Base-by-base conservation (phyloP, 2,888 invertebrate genomes). In the Dione vanillae region DNA sequence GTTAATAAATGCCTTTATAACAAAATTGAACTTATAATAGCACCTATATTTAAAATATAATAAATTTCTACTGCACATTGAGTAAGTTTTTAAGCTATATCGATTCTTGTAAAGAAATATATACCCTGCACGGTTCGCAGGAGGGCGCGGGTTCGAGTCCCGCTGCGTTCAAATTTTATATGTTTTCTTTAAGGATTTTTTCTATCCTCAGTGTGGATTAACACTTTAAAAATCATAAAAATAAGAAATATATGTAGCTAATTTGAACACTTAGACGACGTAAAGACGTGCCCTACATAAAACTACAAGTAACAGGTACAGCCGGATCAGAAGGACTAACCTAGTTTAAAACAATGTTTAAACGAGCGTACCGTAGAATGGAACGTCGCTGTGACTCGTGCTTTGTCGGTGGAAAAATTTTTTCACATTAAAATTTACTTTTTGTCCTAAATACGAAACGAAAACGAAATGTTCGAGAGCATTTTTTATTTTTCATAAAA, bases 351-450 rank as follows among this genome's bases (percentile, higher is more conserved):
- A 64, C 64, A 64, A 64, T 64, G 64, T 64, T 49, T 40, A 8
- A 49, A 64, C 62, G 45, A 64, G 19, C 64, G 49, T 40, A 40
- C 14, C 58, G 47, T 65, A 47, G 67, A 67, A 70, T 40, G 51
- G 37, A 49, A 56, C 41, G 67, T 41, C 41, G 67, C 56, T 45
- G 56, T 70, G 67, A 62, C 70, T 27, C 62, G 35, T n/a, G 64
- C 71, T 68, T 59, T 71, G 64, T 65, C 67, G n/a, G 67, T 65
- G 64, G 47, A 49, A 67, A 62, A 67, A 56, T 62, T 45, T 61
- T 27, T 61, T 61, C 56, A 62, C 62, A 56, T 67, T 12, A 62
- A 67, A 71, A 58, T 64, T 64, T 51, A 71, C 71, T 67, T 71
- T 71, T 58, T 68, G 64, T 27, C 45, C 58, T 58, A 71, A 49